Base-by-base conservation (phyloP, 2,888 invertebrate genomes). In the Euproctis similis region DNA sequence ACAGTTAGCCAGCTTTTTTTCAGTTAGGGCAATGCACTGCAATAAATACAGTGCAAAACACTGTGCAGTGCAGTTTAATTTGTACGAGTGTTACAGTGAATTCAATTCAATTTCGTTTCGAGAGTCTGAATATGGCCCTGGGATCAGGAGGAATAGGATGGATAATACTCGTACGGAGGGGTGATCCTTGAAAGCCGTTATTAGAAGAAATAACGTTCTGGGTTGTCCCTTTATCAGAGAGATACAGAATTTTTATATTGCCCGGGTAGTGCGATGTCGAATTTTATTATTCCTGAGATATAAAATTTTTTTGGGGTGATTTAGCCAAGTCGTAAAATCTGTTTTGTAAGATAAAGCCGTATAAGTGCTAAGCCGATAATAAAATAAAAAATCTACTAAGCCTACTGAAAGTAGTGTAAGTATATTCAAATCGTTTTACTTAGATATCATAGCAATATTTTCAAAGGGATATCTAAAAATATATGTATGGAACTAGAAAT, bases 1-100 rank as follows among this genome's bases (percentile, higher is more conserved):
- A n/a, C n/a, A n/a, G n/a, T n/a, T n/a, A n/a, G n/a, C n/a, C n/a
- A n/a, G n/a, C n/a, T n/a, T n/a, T n/a, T n/a, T n/a, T n/a, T n/a
- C n/a, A n/a, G n/a, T n/a, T n/a, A n/a, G n/a, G n/a, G n/a, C n/a
- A n/a, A n/a, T n/a, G n/a, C n/a, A n/a, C n/a, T n/a, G n/a, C n/a
- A n/a, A n/a, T n/a, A n/a, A n/a, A n/a, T n/a, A n/a, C n/a, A n/a
- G n/a, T n/a, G n/a, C n/a, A n/a, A n/a, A n/a, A n/a, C n/a, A n/a
- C n/a, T n/a, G n/a, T 69, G 67, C 55, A 61, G 63, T 64, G 66
- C 62, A 62, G 58, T 71, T 61, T 59, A 61, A 63, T 68, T 61
- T 60, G 46, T 43, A 52, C 49, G 45, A 35, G 36, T 42, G 55
- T 53, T 48, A 45, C 43, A 34, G 40, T 39, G 43, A 71, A 68